Evolutionary conservation across 1,140 invertebrate species (phyloP), one percentile per base, ranked within the genome.

Genomic region (Colletes gigas): DNA sequence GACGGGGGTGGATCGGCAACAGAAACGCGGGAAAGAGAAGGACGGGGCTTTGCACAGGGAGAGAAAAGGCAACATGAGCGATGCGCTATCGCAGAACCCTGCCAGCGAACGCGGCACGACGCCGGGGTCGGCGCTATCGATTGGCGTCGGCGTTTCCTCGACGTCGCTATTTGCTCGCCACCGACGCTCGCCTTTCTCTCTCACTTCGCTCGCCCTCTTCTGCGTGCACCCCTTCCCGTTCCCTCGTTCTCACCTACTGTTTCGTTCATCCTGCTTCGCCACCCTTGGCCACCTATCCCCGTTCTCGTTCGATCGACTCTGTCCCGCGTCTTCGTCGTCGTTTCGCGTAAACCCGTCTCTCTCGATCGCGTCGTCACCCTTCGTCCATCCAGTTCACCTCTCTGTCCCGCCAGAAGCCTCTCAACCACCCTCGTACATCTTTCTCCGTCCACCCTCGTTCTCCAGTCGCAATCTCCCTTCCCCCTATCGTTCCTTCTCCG

Each of bases 61-160:
- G 70, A 52, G 73, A 54, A 68, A 72, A 62, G 65, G 70, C 55
- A 74, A 60, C 59, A 17, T 17, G 83, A 72, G 75, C 75, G 82
- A 84, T 82, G 84, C 84, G 83, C 80, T 86, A 86, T 86, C 83
- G 80, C 84, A 44, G 78, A 83, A 74, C 83, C 83, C 74, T 81
- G 81, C 68, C 80, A 81, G 75, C 75, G 83, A 74, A 86, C 84
- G 79, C 84, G 83, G 84, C 80, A 85, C 83, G 77, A 85, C 80
- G 74, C 75, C 79, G 84, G 80, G 82, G 88, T 83, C 82, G 88
- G 70, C 78, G 85, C 76, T 89, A 89, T 89, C 88, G 88, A 89
- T 89, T 84, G 84, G 85, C 83, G 88, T 83, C 83, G 80, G 83
- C 73, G 85, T 86, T 86, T 86, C 85, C 83, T 85, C 83, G 76